phyloP scores from a whole-genome alignment of 1,140 invertebrate species.

The Anoplophora glabripennis region DNA sequence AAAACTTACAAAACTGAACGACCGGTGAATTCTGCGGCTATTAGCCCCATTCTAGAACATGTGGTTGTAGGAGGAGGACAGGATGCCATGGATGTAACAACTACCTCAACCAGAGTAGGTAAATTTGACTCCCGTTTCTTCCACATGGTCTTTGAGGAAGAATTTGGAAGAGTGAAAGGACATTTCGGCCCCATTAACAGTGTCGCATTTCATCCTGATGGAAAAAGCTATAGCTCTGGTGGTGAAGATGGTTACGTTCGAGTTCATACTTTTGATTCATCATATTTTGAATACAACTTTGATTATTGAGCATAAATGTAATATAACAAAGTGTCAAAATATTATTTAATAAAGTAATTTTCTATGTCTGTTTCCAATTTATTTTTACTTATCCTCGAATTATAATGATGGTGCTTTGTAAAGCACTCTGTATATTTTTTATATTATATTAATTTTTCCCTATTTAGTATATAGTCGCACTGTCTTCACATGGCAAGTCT shows the following conservation, averaged over 20 bases:
- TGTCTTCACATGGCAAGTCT: too few species aligned
- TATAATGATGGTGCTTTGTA: too few species aligned
- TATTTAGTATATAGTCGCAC: too few species aligned
- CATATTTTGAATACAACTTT: constrained; percentile 96
- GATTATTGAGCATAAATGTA: constrained; percentile 63
- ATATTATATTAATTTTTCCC: too few species aligned
- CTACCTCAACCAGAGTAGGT: constrained; percentile 89
- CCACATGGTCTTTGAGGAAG: constrained; percentile 99
- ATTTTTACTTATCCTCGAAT: too few species aligned
- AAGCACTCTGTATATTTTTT: too few species aligned
- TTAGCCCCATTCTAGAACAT: constrained; percentile 92
- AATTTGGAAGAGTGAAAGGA: constrained; percentile 96
- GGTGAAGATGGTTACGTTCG: constrained; percentile 98
- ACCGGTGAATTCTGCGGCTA: constrained; percentile 93
- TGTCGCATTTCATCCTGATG: constrained; percentile 97
- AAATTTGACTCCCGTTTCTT: constrained; percentile 99
- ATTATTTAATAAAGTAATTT: too few species aligned
- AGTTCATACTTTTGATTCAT: constrained; percentile 93
- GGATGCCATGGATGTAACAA: constrained; percentile 98
- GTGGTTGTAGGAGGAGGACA: constrained; percentile 96
- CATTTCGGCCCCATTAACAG: constrained; percentile 99
- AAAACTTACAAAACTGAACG: constrained; percentile 96
- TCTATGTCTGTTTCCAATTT: too few species aligned
- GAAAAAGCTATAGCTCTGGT: constrained; percentile 93
- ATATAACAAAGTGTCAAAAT: too few species aligned